Conservation (phyloP, 2,113 vertebrate genomes). For the Rhipidura dahli region DNA sequence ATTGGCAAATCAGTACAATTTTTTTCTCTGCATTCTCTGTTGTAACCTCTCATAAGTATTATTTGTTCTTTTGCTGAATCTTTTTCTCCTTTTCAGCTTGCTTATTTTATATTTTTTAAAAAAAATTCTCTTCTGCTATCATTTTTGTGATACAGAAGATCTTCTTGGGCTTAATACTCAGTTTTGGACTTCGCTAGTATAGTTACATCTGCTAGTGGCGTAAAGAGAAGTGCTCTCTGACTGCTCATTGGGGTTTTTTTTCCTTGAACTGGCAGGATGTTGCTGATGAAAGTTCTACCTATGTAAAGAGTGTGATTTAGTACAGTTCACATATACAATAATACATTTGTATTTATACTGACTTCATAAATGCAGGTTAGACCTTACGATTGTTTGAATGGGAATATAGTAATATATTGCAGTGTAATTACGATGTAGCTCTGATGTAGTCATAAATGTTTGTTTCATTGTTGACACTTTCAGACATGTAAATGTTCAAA, state of each 20-base stretch:
- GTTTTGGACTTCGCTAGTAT: background rate
- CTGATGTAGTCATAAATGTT: background rate
- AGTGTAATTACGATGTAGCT: background rate
- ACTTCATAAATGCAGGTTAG: background rate
- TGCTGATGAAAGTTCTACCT: background rate
- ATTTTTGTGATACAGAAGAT: background rate
- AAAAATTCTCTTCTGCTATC: background rate
- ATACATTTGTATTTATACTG: background rate
- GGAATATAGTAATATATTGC: background rate
- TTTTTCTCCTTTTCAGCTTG: background rate
- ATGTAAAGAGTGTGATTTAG: background rate
- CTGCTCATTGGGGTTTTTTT: background rate
- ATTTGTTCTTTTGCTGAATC: background rate
- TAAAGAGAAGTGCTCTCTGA: background rate
- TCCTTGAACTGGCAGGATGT: background rate
- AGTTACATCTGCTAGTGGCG: background rate
- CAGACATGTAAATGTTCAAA: background rate
- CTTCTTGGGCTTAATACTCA: background rate
- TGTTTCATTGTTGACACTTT: background rate
- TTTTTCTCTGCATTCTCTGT: rapidly evolving
- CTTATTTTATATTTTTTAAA: background rate
- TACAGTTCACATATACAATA: background rate
- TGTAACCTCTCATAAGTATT: background rate
- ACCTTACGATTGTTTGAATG: background rate
- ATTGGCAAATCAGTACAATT: background rate